Percentiles rank a stretch among this genome's conserved stretches.
Evolutionary conservation across 2,888 invertebrate species (phyloP).

Genomic region (Sarcophaga caerulescens): DNA sequence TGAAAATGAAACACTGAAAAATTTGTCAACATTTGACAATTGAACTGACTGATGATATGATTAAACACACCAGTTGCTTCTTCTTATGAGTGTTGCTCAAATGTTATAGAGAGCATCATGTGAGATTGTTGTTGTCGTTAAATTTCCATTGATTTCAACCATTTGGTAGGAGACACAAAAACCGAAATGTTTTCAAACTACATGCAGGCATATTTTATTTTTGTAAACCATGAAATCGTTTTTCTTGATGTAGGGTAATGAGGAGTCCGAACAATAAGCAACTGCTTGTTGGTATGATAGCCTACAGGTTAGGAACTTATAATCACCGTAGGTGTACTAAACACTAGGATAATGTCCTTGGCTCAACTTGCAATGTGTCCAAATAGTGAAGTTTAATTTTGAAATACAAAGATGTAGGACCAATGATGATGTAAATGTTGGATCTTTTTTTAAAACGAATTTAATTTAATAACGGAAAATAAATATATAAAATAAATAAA

Average conservation of each 20-base stretch:
- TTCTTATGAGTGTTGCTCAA: slow-evolving; percentile 43
- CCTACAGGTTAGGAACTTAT: slow-evolving; percentile 59
- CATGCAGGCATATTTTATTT: not conserved
- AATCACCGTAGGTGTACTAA: slow-evolving; percentile 61
- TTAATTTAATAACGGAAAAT: too few relatives aligned
- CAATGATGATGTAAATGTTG: too few relatives aligned
- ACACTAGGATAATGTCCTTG: slow-evolving; percentile 67
- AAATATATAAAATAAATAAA: too few relatives aligned
- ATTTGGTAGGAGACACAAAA: slow-evolving; percentile 68
- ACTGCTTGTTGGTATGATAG: slow-evolving; percentile 43
- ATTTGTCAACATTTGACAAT: slow-evolving; percentile 52
- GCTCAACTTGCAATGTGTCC: slow-evolving; percentile 50
- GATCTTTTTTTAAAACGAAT: too few relatives aligned
- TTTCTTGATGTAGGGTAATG: slow-evolving; percentile 1
- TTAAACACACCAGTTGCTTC: slow-evolving; percentile 56
- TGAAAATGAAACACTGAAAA: slow-evolving; percentile 55
- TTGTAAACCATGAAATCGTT: not conserved
- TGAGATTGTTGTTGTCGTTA: slow-evolving; percentile 8
- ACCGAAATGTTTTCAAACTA: slow-evolving; percentile 70
- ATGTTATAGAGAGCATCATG: not conserved
- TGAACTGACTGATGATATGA: slow-evolving; percentile 18
- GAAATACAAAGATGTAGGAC: not conserved
- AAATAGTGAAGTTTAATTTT: slow-evolving; percentile 51
- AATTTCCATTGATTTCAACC: slow-evolving; percentile 53
- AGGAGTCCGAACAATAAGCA: slow-evolving; percentile 47